Percentiles rank a stretch among this genome's conserved stretches.
These are phyloP conservation scores for Choreutis nemorana DNA, from an alignment of 2,888 invertebrate genomes.

Conservation along the genomic window DNA sequence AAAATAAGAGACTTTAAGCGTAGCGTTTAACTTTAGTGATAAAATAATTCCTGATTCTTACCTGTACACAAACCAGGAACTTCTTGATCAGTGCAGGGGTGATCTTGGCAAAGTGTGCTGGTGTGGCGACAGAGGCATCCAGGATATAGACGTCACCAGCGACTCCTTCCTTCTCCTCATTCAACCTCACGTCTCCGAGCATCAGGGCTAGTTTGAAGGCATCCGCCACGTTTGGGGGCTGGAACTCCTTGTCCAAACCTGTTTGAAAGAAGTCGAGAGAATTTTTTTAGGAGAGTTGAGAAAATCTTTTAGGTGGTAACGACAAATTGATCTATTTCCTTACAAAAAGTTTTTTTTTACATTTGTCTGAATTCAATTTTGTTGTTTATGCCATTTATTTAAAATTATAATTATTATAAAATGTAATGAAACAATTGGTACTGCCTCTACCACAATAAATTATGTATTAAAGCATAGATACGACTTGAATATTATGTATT, in stretches of 20 bases:
- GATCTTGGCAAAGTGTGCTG: constrained; percentile 84
- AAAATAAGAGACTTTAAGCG: too few relatives aligned
- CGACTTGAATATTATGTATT: too few relatives aligned
- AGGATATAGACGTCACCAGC: constrained; percentile 85
- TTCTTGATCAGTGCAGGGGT: constrained; percentile 84
- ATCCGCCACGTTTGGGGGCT: constrained; percentile 76
- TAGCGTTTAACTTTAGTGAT: background rate
- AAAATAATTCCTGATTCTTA: constrained; percentile 14
- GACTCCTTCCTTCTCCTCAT: constrained; percentile 80
- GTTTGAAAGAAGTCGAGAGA: constrained; percentile 7
- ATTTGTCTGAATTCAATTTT: background rate
- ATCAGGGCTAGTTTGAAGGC: constrained; percentile 84
- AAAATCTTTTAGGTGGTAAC: too few relatives aligned
- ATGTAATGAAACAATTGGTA: too few relatives aligned
- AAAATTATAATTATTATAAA: too few relatives aligned
- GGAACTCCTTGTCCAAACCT: constrained; percentile 72
- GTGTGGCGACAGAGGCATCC: constrained; percentile 80
- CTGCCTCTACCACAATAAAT: too few relatives aligned
- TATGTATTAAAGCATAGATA: too few relatives aligned
- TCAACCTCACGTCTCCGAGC: constrained; percentile 83
- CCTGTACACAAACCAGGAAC: constrained; percentile 84
- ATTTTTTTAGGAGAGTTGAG: too few relatives aligned
- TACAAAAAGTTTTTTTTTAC: too few relatives aligned
- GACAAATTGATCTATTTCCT: too few relatives aligned
- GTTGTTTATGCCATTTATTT: too few relatives aligned